A percentile compares a stretch with the other conserved stretches of the same genome.
These are phyloP conservation scores for Ranitomeya variabilis DNA, from an alignment of 2,113 vertebrate genomes.

Conservation along the genomic window DNA sequence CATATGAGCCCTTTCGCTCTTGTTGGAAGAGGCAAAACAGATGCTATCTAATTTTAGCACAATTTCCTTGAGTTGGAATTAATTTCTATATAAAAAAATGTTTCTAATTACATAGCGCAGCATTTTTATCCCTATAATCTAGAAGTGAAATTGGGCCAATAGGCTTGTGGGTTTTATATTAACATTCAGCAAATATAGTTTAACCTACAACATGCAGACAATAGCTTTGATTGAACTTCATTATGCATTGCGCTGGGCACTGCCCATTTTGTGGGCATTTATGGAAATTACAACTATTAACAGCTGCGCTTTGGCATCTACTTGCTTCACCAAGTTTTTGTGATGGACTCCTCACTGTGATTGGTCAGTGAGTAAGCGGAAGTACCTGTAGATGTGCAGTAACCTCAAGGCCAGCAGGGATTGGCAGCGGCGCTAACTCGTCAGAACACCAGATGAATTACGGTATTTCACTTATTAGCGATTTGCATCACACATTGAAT, in stretches of 20 bases:
- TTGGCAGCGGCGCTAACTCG: background rate
- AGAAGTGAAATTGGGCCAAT: background rate
- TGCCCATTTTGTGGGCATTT: background rate
- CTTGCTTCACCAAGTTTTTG: background rate
- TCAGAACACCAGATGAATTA: background rate
- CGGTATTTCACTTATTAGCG: background rate
- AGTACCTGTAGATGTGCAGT: background rate
- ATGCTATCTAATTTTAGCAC: background rate
- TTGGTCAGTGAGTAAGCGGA: background rate
- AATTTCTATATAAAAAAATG: background rate
- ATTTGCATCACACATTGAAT: slow-evolving; percentile 9
- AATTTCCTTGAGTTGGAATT: background rate
- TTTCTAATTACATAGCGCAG: background rate
- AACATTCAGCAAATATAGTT: background rate
- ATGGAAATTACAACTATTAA: background rate
- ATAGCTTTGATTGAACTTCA: background rate
- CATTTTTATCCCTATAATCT: background rate
- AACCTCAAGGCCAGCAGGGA: background rate
- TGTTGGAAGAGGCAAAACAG: background rate
- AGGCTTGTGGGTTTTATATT: background rate
- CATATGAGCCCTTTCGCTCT: background rate
- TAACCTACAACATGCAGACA: background rate
- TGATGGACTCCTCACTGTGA: background rate
- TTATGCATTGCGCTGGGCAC: background rate
- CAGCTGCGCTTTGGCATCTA: background rate